Evolutionary conservation across 2,797 vertebrate genomes (phyloP), one percentile per base, ranked within the genome.

Genomic region (Percopsis omiscomaycus): DNA sequence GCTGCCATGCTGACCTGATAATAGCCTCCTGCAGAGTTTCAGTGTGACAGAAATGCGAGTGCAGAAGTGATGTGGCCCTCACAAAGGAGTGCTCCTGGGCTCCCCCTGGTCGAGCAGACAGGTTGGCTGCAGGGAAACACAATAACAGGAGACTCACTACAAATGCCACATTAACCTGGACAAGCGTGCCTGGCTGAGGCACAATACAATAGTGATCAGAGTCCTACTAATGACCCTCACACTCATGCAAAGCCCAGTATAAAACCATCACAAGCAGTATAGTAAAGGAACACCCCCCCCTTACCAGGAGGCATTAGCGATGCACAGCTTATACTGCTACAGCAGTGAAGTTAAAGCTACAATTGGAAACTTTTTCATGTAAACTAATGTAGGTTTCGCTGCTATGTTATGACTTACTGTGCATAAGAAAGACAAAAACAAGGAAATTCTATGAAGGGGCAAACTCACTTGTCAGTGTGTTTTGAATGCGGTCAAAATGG

Each of bases 401-500:
- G 37, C 37, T 8, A 37, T 37, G 32, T 51, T 30, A 12, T 11
- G 30, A 52, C 30, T 27, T 22, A 15, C 46, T 48, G 12, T 30
- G 13, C 14, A 59, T 9, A 60, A 48, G 3, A 10, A 54, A 63
- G 59, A 64, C 1, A 28, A 42, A 60, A 2, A 30, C 16, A 54
- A 29, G 9, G 1, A 45, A 27, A 44, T 29, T 10, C 13, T 37
- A 37, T 2, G 37, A 37, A 37, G 3, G 12, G 22, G 11, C 3
- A 14, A 30, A 6, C 86, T 92, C 82, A 98, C 97, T 91, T 0
- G 87, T 93, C 64, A 98, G 87, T 0, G 95, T 83, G 2, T 95
- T 96, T 89, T 97, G 96, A 32, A 96, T 16, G 0, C 92, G 84
- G 86, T 98, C 97, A 0, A 94, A 96, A 79, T 98, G 95, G 2